A percentile compares a stretch with the other conserved stretches of the same genome.
Conservation (phyloP, 2,797 vertebrate genomes). For the Sebastes cheni region DNA sequence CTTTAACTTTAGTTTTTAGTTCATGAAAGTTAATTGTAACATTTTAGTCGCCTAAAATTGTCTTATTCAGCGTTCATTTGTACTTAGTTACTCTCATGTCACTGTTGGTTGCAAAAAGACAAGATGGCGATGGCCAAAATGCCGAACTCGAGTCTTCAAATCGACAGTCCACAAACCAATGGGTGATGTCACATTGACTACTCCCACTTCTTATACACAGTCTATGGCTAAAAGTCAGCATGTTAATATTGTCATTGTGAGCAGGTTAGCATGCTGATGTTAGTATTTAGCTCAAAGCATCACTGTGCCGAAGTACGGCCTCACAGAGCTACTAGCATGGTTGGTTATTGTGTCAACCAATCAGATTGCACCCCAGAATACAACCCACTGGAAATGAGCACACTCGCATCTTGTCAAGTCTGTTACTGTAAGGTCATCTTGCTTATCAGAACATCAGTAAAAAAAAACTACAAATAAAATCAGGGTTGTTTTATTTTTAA, state of each 20-base stretch:
- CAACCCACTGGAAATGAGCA: neutral
- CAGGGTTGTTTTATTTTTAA: neutral
- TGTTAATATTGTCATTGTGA: neutral
- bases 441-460: neutral
- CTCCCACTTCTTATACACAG: too few relatives aligned
- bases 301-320: neutral
- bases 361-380: neutral
- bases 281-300: neutral
- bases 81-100: too few relatives aligned
- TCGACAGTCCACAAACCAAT: too few relatives aligned
- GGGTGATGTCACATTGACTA: too few relatives aligned
- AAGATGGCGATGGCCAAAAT: too few relatives aligned
- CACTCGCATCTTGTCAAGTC: neutral
- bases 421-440: neutral
- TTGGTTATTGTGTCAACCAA: neutral
- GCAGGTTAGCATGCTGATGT: neutral
- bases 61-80: too few relatives aligned
- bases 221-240: too few relatives aligned
- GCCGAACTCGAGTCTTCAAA: rapidly evolving
- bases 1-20: too few relatives aligned
- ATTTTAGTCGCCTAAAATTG: rapidly evolving
- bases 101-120: too few relatives aligned
- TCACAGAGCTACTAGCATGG: too few relatives aligned
- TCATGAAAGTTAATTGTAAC: too few relatives aligned
- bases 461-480: neutral